Evolutionary conservation across 2,113 vertebrate species (phyloP).

Genomic region (Ptilonorhynchus violaceus): DNA sequence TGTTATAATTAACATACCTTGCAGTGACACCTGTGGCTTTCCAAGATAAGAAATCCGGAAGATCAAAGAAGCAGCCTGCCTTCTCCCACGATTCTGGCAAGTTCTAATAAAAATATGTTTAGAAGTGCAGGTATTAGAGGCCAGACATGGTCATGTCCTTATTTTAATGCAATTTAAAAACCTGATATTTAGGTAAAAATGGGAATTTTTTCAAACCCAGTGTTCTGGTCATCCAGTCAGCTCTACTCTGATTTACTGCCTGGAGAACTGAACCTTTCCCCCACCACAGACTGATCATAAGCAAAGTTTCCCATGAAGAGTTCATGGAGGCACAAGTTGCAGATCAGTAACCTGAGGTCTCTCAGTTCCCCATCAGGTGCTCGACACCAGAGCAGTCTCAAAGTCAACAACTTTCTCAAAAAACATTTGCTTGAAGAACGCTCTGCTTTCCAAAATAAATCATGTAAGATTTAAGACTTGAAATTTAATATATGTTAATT

Average conservation of each 20-base stretch:
- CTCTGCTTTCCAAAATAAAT: not conserved
- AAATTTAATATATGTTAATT: not conserved
- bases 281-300: not conserved
- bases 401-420: not conserved
- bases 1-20: constrained; percentile 78
- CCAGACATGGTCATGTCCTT: not conserved
- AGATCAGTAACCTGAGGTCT: not conserved
- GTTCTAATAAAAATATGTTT: constrained; percentile 68
- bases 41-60: constrained; percentile 94
- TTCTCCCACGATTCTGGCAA: constrained; percentile 73
- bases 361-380: not conserved
- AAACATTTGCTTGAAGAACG: not conserved
- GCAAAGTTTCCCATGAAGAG: not conserved
- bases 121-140: constrained; percentile 39
- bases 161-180: not conserved
- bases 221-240: not conserved
- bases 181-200: not conserved
- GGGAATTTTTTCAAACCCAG: not conserved
- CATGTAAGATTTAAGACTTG: not conserved
- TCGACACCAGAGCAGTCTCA: not conserved
- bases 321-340: not conserved
- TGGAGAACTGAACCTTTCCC: not conserved
- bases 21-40: constrained; percentile 89
- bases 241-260: not conserved
- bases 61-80: constrained; percentile 91